Evolutionary conservation across 2,113 vertebrate genomes (phyloP).

Genomic region (Takifugu flavidus): DNA sequence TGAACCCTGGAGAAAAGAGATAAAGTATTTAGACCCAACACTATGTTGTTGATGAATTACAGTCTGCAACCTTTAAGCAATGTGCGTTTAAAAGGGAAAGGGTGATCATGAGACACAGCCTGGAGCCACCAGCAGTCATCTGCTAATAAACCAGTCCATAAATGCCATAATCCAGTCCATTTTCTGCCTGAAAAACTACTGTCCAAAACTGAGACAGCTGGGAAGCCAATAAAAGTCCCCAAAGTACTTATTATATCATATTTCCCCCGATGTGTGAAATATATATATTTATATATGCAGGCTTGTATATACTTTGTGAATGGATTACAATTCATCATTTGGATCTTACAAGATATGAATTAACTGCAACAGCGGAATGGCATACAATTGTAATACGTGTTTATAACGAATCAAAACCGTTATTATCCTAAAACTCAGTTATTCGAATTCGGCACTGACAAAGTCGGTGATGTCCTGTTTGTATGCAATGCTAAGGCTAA

Average conservation of each 20-base stretch:
- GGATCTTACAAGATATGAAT: too few relatives aligned
- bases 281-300: too few relatives aligned
- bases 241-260: neutral
- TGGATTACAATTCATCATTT: neutral
- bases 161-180: neutral
- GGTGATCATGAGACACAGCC: slow-evolving; percentile 67
- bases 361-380: neutral
- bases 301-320: neutral
- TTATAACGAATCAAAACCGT: neutral
- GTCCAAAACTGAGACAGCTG: neutral
- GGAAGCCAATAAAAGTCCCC: neutral
- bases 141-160: neutral
- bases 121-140: slow-evolving; percentile 32
- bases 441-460: neutral
- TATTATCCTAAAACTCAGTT: neutral
- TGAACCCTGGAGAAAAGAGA: slow-evolving; percentile 75
- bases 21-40: neutral
- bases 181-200: neutral
- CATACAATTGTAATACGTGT: neutral
- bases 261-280: neutral
- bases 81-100: neutral
- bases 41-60: neutral
- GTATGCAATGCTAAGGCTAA: neutral
- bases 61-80: neutral
- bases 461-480: neutral